Evolutionary conservation across 2,113 vertebrate genomes (phyloP).

Genomic region (Excalfactoria chinensis): DNA sequence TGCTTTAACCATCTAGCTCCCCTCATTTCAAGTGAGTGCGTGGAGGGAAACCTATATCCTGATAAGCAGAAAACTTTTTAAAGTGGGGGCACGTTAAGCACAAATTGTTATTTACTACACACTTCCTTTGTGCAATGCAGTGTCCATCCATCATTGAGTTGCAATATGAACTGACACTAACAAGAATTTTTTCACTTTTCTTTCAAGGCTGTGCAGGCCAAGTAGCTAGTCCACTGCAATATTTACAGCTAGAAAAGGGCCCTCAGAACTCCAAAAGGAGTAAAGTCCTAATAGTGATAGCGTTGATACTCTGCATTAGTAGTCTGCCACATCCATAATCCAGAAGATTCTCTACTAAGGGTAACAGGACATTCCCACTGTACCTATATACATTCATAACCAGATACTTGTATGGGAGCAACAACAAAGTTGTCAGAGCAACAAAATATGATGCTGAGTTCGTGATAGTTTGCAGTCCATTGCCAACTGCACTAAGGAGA

Average conservation of each 20-base stretch:
- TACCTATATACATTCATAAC: neutral
- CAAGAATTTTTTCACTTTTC: neutral
- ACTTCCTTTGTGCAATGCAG: neutral
- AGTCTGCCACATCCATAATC: neutral
- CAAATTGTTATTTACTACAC: neutral
- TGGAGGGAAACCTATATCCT: neutral
- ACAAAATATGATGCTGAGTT: neutral
- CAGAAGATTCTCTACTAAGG: neutral
- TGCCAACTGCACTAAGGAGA: neutral
- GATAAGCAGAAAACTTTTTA: neutral
- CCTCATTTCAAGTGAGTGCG: fast-evolving
- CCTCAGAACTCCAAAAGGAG: neutral
- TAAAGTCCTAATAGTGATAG: neutral
- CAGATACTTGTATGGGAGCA: neutral
- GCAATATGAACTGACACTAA: neutral
- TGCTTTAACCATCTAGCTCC: conserved; percentile 21
- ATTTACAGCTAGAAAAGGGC: neutral
- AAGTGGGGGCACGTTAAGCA: neutral
- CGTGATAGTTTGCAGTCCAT: neutral
- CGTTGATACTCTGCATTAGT: neutral
- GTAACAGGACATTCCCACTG: neutral
- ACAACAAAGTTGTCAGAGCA: neutral
- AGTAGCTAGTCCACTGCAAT: neutral
- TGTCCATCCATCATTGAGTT: neutral
- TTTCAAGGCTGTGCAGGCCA: neutral